These are phyloP conservation scores for Callinectes sapidus DNA, from an alignment of 2,888 invertebrate species.

Conservation along the genomic window DNA sequence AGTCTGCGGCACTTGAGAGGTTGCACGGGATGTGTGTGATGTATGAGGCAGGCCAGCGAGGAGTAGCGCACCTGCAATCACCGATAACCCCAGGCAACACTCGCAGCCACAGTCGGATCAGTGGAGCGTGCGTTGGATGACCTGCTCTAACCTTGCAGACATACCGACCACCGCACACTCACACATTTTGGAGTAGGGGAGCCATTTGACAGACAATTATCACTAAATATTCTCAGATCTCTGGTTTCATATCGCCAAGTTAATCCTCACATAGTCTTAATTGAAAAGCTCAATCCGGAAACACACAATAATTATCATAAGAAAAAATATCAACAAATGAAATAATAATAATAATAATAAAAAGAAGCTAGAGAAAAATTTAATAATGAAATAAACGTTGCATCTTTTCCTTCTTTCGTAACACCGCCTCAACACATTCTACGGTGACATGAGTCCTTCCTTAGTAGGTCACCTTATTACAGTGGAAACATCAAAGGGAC, in stretches of 20 bases:
- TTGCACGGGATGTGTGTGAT: neutral
- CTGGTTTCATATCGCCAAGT: too few species aligned
- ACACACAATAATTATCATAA: neutral
- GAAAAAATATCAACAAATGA: neutral
- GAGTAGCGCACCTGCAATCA: too few species aligned
- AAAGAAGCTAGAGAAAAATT: neutral
- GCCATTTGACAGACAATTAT: neutral
- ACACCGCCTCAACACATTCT: neutral
- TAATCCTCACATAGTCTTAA: neutral
- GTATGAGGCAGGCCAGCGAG: too few species aligned
- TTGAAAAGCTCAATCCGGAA: neutral
- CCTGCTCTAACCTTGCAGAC: too few species aligned
- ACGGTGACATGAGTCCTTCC: neutral
- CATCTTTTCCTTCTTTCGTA: neutral
- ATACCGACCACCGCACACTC: too few species aligned
- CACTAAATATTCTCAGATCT: too few species aligned
- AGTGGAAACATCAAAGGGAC: neutral
- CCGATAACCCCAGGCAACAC: too few species aligned
- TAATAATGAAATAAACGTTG: neutral
- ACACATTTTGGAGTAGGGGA: too few species aligned
- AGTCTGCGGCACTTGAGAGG: too few species aligned
- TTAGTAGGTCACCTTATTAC: constrained; percentile 13
- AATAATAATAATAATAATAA: neutral
- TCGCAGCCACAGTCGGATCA: too few species aligned
- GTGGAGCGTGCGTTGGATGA: too few species aligned